Evolutionary conservation across 2,888 invertebrate genomes (phyloP), one percentile per base, ranked within the genome.

Genomic region (Synergus laeviventris): DNA sequence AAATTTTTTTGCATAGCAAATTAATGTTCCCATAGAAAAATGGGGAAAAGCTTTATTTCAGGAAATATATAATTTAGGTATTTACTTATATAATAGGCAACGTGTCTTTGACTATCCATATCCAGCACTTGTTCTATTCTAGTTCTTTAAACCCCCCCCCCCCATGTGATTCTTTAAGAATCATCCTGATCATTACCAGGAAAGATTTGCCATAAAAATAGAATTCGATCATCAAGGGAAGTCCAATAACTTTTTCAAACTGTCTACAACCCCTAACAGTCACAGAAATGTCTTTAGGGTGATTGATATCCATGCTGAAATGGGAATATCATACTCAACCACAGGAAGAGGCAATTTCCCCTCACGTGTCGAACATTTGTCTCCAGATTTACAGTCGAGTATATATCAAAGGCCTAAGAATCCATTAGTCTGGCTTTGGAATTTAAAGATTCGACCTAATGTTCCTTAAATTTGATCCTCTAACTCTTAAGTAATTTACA

Each of bases 251-350:
- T 61, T 61, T 59, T 36, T 61, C 61, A 61, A 61, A 61, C 61
- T 61, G 61, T 61, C 61, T 61, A 31, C 61, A 61, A 61, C 61
- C 61, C 61, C 61, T 24, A 61, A 61, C 36, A 61, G 61, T 61
- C 61, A 36, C 61, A 36, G 61, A 61, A 61, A 61, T 61, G 61
- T 16, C 61, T 36, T 36, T n/a, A 24, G 61, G 31, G n/a, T 61
- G 61, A 61, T 61, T 61, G 36, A 61, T 61, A 61, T n/a, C 61
- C 36, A 61, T 18, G 31, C 61, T 36, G 61, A 61, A n/a, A 14
- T 16, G 36, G 16, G 61, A 61, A 61, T 36, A 61, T 61, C 61
- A 24, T 16, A 60, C 60, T 60, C 31, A 60, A 60, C 61, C 61
- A 61, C n/a, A 61, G 36, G 61, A 16, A n/a, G n/a, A 61, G 61